Evolutionary conservation across 2,113 vertebrate species (phyloP).

Genomic region (Hipposideros armiger): DNA sequence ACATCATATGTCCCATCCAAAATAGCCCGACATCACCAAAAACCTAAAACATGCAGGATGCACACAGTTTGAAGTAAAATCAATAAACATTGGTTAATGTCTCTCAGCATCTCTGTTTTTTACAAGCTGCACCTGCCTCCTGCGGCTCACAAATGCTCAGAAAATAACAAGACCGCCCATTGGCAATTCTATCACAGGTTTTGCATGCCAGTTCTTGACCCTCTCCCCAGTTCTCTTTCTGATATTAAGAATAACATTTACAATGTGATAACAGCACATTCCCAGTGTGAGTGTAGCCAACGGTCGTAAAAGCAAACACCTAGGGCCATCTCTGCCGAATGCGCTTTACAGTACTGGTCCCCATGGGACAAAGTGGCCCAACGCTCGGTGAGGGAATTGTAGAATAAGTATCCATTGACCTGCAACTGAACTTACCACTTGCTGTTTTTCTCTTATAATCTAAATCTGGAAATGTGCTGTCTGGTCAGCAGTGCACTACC

Average conservation of each 20-base stretch:
- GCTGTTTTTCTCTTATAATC: conserved; percentile 87
- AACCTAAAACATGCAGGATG: not conserved
- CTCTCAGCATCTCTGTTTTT: conserved; percentile 48
- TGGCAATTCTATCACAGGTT: not conserved
- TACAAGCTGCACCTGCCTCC: conserved; percentile 25
- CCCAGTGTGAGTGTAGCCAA: conserved; percentile 48
- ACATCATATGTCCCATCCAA: not conserved
- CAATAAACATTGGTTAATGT: conserved; percentile 44
- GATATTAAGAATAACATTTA: conserved; percentile 81
- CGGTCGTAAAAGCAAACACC: conserved; percentile 83
- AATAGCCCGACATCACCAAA: conserved; percentile 33
- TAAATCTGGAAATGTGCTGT: conserved; percentile 87
- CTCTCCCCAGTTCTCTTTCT: not conserved
- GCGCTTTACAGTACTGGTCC: conserved; percentile 65
- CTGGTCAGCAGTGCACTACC: conserved; percentile 82
- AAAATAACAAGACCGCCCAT: conserved; percentile 38
- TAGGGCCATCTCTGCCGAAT: conserved; percentile 70
- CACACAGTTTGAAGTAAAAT: conserved; percentile 57
- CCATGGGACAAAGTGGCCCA: conserved; percentile 35
- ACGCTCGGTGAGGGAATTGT: conserved; percentile 50
- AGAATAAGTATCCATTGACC: conserved; percentile 86
- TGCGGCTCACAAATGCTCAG: not conserved
- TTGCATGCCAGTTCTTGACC: conserved; percentile 13
- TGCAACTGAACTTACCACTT: conserved; percentile 89
- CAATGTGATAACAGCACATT: conserved; percentile 79